phyloP scores from a whole-genome alignment of 2,797 vertebrate species.

The Parauchenoglanis ngamensis region DNA sequence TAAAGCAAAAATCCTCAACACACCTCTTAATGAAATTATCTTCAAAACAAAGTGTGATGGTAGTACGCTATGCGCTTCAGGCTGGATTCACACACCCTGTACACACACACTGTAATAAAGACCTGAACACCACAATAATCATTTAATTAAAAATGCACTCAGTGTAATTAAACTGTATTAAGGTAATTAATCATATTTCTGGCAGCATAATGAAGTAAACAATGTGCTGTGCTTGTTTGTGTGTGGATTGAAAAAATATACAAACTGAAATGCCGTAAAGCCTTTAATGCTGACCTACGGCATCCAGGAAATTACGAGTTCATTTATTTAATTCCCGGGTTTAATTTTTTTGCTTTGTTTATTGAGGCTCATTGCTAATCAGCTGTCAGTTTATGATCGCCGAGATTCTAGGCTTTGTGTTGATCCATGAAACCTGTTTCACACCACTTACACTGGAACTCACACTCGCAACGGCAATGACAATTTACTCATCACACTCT shows the following conservation, averaged over 20 bases:
- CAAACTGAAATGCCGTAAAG: background rate
- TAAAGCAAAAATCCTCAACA: background rate
- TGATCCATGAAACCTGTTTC: background rate
- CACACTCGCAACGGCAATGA: background rate
- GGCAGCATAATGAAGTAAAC: constrained; percentile 10
- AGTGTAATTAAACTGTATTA: constrained; percentile 8
- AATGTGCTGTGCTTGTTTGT: background rate
- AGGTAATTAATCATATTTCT: constrained; percentile 10
- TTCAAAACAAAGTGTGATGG: background rate
- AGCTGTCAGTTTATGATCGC: background rate
- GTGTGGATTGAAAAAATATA: background rate
- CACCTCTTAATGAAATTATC: background rate
- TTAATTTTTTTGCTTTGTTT: background rate
- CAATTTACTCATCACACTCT: background rate
- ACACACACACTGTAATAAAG: background rate
- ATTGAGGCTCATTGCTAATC: background rate
- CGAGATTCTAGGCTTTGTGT: background rate
- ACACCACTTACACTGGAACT: background rate
- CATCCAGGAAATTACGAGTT: constrained; percentile 1
- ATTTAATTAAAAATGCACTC: constrained; percentile 22
- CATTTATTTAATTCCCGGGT: background rate
- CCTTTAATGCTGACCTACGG: background rate
- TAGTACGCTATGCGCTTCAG: background rate
- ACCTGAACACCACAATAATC: background rate
- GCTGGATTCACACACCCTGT: background rate